Conservation (phyloP, 2,888 invertebrate genomes). For the Seladonia tumulorum region DNA sequence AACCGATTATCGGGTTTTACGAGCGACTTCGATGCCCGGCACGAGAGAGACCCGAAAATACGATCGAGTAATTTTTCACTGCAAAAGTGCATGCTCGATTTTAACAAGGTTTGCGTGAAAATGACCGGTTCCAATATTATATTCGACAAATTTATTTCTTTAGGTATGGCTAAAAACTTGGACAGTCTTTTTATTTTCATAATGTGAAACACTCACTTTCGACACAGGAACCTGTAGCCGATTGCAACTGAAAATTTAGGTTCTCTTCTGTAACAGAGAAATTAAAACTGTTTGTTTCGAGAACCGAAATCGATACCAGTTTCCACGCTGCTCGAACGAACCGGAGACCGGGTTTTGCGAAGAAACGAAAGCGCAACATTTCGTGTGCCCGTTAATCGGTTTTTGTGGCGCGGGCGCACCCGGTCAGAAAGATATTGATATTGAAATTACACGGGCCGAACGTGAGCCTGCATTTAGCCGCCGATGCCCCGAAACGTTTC, state of each 20-base stretch:
- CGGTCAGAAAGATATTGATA: not conserved
- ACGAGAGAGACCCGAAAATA: not conserved
- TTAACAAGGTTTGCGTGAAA: no score
- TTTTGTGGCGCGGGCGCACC: not conserved
- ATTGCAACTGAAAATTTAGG: no score
- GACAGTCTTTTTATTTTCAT: no score
- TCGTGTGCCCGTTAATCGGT: constrained; percentile 33
- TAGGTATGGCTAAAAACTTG: no score
- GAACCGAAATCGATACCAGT: not conserved
- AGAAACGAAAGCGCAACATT: constrained; percentile 26
- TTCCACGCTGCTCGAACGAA: not conserved
- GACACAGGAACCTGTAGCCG: no score
- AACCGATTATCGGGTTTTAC: constrained; percentile 46
- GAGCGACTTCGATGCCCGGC: constrained; percentile 9
- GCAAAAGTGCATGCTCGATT: not conserved
- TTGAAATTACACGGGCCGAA: constrained; percentile 12
- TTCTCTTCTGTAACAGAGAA: not conserved
- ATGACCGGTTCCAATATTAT: no score
- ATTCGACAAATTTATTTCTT: no score
- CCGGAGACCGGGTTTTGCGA: constrained; percentile 24
- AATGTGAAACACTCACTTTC: no score
- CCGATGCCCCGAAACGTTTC: constrained; percentile 16
- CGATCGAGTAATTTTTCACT: not conserved
- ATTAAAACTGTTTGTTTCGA: not conserved
- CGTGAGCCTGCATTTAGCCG: not conserved